A percentile compares a stretch with the other conserved stretches of the same genome.
These are phyloP conservation scores for Cercopithecus mona DNA, from an alignment of 2,113 vertebrate species.

Conservation along the genomic window DNA sequence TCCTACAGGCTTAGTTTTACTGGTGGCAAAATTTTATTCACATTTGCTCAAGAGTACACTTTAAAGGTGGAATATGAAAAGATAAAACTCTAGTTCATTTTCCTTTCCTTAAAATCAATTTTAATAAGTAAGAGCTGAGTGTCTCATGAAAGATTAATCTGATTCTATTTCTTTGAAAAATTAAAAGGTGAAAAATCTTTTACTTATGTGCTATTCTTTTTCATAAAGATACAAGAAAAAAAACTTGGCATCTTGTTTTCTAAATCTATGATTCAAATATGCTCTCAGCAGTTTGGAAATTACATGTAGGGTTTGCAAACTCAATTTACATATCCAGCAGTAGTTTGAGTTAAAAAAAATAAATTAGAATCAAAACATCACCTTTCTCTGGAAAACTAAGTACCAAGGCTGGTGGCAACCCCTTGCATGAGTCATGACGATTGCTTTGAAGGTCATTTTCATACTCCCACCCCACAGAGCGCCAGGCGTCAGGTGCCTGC, in stretches of 20 bases:
- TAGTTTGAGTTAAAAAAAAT: background rate
- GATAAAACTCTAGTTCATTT: background rate
- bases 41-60: background rate
- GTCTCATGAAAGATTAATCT: background rate
- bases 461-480: background rate
- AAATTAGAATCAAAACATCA: constrained; percentile 28
- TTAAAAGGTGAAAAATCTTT: background rate
- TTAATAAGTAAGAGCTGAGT: background rate
- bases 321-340: constrained; percentile 32
- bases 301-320: background rate
- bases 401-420: background rate
- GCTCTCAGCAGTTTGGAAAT: constrained; percentile 18
- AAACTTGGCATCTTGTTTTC: background rate
- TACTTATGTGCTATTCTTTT: background rate
- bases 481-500: accelerated
- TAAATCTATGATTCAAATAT: background rate
- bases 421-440: background rate
- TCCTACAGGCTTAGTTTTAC: background rate
- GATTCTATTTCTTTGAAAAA: background rate
- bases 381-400: constrained; percentile 40
- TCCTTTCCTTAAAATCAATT: background rate
- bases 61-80: background rate
- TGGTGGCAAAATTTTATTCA: background rate
- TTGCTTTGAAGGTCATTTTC: background rate
- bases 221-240: background rate